phyloP scores from a whole-genome alignment of 2,888 invertebrate species.

The Glaucopsyche alexis region DNA sequence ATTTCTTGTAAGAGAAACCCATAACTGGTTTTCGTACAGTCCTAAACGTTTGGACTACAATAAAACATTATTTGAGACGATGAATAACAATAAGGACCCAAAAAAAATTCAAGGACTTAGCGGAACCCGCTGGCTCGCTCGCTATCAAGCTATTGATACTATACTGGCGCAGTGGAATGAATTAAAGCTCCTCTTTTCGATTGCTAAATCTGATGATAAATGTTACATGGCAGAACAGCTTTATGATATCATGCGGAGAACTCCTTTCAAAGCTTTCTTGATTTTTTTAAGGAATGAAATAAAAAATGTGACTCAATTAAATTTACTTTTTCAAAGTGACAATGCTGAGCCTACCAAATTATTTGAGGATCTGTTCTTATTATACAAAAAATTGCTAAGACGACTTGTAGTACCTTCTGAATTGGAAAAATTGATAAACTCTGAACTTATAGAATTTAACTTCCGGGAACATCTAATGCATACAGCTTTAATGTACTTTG shows the following conservation, averaged over 20 bases:
- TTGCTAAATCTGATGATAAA: constrained; percentile 37
- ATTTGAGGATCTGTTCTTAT: constrained; percentile 37
- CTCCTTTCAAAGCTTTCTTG: constrained; percentile 39
- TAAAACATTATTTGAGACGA: not conserved
- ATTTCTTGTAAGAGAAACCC: not conserved
- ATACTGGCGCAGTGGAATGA: no score
- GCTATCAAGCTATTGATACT: no score
- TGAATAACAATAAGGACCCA: not conserved
- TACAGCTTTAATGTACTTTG: constrained; percentile 12
- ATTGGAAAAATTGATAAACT: constrained; percentile 10
- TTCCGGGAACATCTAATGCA: constrained; percentile 44
- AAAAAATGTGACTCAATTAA: constrained; percentile 40
- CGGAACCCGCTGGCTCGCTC: not conserved
- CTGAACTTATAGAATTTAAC: constrained; percentile 37
- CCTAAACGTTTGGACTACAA: not conserved
- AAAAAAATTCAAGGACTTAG: not conserved
- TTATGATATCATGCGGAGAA: no score
- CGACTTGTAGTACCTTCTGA: constrained; percentile 1
- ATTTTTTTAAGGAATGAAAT: constrained; percentile 42
- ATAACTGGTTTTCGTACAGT: not conserved
- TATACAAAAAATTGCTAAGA: not conserved
- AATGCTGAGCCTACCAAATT: constrained; percentile 41
- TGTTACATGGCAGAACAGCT: constrained; percentile 37
- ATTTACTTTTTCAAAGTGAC: constrained; percentile 43
- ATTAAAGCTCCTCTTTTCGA: no score